Evolutionary conservation across 2,113 vertebrate species (phyloP), one percentile per base, ranked within the genome.

Genomic region (Clarias macrocephalus): DNA sequence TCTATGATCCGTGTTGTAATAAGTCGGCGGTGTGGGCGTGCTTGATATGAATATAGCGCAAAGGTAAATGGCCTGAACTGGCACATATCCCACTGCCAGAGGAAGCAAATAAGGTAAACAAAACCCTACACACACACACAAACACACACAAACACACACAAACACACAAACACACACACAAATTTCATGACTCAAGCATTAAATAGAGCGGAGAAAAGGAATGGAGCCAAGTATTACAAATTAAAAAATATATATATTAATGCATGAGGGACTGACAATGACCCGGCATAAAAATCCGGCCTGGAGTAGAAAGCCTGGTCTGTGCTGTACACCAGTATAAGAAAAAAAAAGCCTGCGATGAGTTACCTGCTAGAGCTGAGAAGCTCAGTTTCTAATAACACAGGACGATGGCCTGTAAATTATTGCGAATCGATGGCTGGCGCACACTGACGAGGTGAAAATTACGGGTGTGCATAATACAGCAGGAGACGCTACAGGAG

Each of bases 61-160:
- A 86, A 86, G 85, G 79, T 86, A 73, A 73, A 79, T 57, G 52
- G 76, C 73, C 73, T 85, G 84, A 85, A 85, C 73, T 86, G 75
- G 60, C 72, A 30, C 15, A 82, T 52, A 48, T 59, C 66, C 84
- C 70, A 85, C 68, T 59, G 72, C 42, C 5, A 59, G 63, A 84
- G 70, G 62, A 70, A 88, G 87, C 25, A 10, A 33, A 72, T 21
- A 21, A 70, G 73, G 62, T 77, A 82, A 65, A 75, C 37, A 79
- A 60, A 28, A 18, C 54, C 30, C 13, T 52, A 5, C 59, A 62
- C 80, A 75, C 80, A 75, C 56, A 83, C 88, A 87, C 19, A 2
- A 1, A 33, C 33, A 33, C 33, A 33, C 88, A 84, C 21, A 77
- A 66, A 84, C 18, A 83, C 80, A 84, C 21, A 70, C n/a, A n/a